phyloP scores from a whole-genome alignment of 2,113 vertebrate species.

The Oncorhynchus gorbuscha region DNA sequence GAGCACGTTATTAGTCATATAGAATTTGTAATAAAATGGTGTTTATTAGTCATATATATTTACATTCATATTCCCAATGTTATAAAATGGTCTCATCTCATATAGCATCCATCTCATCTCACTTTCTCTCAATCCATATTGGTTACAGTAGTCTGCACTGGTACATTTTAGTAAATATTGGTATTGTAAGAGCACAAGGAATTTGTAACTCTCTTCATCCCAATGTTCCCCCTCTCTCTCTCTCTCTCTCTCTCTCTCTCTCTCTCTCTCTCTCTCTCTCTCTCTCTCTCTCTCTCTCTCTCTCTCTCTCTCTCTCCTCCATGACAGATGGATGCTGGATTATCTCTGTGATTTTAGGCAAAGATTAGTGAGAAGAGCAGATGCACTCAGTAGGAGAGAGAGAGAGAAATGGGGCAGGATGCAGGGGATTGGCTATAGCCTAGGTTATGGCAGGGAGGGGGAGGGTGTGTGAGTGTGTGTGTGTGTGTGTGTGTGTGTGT shows the following conservation, averaged over 20 bases:
- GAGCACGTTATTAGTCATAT: too few species aligned
- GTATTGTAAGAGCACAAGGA: too few species aligned
- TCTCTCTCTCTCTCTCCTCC: constrained; percentile 33
- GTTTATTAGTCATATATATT: too few species aligned
- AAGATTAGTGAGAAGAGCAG: constrained; percentile 77
- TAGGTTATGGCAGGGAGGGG: constrained; percentile 16
- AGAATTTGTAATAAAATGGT: too few species aligned
- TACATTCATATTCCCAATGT: background rate
- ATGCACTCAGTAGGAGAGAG: constrained; percentile 76
- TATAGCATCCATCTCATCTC: too few species aligned
- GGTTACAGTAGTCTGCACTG: too few species aligned
- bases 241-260: constrained; percentile 34
- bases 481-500: too few species aligned
- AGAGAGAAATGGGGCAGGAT: constrained; percentile 15
- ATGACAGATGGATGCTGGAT: constrained; percentile 77
- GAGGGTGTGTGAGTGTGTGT: background rate
- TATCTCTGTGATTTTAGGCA: constrained; percentile 78
- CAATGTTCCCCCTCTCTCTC: constrained; percentile 10
- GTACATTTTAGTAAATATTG: too few species aligned
- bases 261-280: constrained; percentile 2
- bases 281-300: constrained; percentile 25
- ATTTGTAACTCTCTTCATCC: too few species aligned
- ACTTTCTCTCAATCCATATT: too few species aligned
- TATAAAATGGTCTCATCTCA: too few species aligned
- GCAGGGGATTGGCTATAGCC: background rate